phyloP scores from a whole-genome alignment of 2,113 vertebrate species.

The Fulica atra region DNA sequence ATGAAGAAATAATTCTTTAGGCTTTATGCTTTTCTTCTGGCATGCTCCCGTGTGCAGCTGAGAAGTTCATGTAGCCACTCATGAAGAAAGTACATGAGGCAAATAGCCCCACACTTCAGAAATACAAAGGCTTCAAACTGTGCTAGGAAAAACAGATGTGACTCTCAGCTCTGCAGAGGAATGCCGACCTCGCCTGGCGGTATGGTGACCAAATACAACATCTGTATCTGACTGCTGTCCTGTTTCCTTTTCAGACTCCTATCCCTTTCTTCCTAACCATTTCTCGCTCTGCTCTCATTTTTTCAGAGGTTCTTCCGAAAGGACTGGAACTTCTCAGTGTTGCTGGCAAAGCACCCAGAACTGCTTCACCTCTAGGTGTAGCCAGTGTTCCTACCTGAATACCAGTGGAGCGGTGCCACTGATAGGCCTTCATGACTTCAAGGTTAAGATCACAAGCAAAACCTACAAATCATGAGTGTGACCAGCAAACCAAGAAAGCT shows the following conservation, averaged over 20 bases:
- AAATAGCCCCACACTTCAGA: not conserved
- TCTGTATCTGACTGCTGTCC: not conserved
- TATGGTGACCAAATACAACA: not conserved
- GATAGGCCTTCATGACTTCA: not conserved
- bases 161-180: not conserved
- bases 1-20: not conserved
- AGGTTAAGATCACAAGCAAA: constrained; percentile 6
- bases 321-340: not conserved
- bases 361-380: constrained; percentile 23
- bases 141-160: not conserved
- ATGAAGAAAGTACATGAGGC: not conserved
- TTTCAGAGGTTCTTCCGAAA: not conserved
- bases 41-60: not conserved
- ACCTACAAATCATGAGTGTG: not conserved
- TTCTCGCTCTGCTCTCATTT: not conserved
- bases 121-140: not conserved
- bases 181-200: fast-evolving
- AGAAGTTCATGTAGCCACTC: not conserved
- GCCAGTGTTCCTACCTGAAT: constrained; percentile 15
- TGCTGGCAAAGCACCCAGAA: not conserved
- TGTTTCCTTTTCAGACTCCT: not conserved
- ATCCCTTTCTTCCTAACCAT: not conserved
- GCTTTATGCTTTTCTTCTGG: not conserved
- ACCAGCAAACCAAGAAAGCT: not conserved
- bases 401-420: not conserved